Evolutionary conservation across 2,888 invertebrate species (phyloP), one percentile per base, ranked within the genome.

Genomic region (Nephrocerus scutellatus): DNA sequence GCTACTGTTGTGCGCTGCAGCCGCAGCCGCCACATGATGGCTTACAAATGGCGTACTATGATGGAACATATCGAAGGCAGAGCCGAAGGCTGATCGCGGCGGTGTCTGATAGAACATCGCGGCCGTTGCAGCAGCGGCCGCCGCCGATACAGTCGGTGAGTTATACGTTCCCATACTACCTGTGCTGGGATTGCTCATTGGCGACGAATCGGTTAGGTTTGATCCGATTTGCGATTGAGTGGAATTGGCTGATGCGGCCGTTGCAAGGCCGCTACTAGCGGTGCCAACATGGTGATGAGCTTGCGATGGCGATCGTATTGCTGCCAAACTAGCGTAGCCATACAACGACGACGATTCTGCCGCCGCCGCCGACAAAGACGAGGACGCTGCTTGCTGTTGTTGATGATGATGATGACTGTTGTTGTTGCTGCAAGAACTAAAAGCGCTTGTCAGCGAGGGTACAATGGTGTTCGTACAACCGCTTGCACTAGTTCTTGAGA

Each of bases 51-150:
- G 66, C 26, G 66, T 67, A 50, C 66, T 67, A 51, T 68, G 68
- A 44, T 68, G 68, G 57, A 67, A 68, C 64, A 68, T 66, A 58
- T 67, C 67, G 52, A 65, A 65, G 51, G 64, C 65, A 49, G 66
- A 57, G 21, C 66, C 63, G 43, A 63, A 65, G 28, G 59, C 59
- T 34, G 54, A 41, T 38, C 68, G 57, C 30, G 68, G 66, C 20
- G 68, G 68, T 35, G 68, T 68, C 52, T 67, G 67, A 55, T 67
- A 65, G 52, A 59, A 62, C 59, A 66, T 63, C 42, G 56, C 56
- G 14, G 58, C 58, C 33, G 65, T 60, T 40, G 65, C 59, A 16
- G 62, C 60, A 33, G 62, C 62, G 37, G 64, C 59, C 35, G 50
- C 22, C 26, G 46, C 30, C 14, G 46, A 40, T 8, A 46, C 46